Base-by-base conservation (phyloP, 2,888 invertebrate species). In the Stegophylla sp. region DNA sequence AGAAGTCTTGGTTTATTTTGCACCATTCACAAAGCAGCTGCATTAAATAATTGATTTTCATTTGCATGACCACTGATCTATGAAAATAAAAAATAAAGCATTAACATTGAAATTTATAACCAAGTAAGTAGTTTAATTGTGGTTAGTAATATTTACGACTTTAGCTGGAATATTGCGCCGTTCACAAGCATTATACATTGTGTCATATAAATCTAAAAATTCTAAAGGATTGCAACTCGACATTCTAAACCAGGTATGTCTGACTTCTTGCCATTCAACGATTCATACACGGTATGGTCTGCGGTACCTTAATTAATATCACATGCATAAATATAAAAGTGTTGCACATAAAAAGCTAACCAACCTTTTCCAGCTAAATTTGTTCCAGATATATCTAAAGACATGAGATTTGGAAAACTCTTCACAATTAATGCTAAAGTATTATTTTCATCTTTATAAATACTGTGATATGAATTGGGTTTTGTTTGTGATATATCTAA, bases 321-420 rank as follows among this genome's bases (percentile, higher is more conserved):
- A 34, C 34, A 34, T 34, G 7, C 7, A 34, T 34, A 7, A 34
- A 34, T 34, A 34, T 34, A 3, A 34, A 34, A 34, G 34, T 34
- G 7, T 34, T 15, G 26, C 12, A 53, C 1, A 73, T 48, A 17
- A 28, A n/a, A 34, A 34, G 3, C 34, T 34, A 5, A 34, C 34
- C 3, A 34, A 67, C 94, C 94, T 76, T 91, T 91, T 17, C 97
- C 96, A 59, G 97, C 96, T 83, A 98, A 88, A 88, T 98, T 97
- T 23, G 98, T 98, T 17, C 97, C 97, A 4, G 97, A 96, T 86
- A 98, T 96, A 87, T 98, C 98, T 84, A 98, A 88, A 34, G 94
- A 94, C 61, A 90, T 90, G 82, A 98, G 88, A 74, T 90, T 87
- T 0, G 93, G 93, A 84, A 98, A 88, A 85, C 89, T 91, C 72